Conservation (phyloP, 2,888 invertebrate species). For the Pharmacophagus antenor region DNA sequence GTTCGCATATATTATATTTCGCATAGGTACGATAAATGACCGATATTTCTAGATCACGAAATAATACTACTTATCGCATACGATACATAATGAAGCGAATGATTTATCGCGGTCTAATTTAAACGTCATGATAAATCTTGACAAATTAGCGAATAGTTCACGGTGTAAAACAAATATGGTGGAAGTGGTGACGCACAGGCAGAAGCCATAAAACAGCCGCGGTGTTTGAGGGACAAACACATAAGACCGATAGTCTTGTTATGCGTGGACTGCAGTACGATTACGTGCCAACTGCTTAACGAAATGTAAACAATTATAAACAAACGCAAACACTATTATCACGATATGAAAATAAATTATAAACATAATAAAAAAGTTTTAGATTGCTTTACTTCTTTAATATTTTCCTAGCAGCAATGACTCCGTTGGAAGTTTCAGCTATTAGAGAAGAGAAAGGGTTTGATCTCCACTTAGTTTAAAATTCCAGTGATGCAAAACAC, state of each 20-base stretch:
- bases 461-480: too few species aligned
- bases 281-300: constrained; percentile 6
- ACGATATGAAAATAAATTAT: not conserved
- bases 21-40: constrained; percentile 10
- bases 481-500: too few species aligned
- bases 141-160: constrained; percentile 64
- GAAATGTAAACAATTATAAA: constrained; percentile 9
- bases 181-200: constrained; percentile 57
- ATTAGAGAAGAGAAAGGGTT: too few species aligned
- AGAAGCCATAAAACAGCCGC: constrained; percentile 38
- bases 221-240: constrained; percentile 47
- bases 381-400: not conserved
- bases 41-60: constrained; percentile 40
- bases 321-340: constrained; percentile 4
- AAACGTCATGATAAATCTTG: constrained; percentile 66
- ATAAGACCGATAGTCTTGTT: constrained; percentile 33
- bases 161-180: constrained; percentile 56
- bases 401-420: too few species aligned
- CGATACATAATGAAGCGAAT: constrained; percentile 36
- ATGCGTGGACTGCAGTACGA: constrained; percentile 11
- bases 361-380: not conserved
- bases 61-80: constrained; percentile 37
- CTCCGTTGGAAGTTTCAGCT: too few species aligned
- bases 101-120: constrained; percentile 57
- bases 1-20: not conserved